Evolutionary conservation across 1,140 invertebrate species (phyloP).

Genomic region (Thaumetopoea pityocampa): DNA sequence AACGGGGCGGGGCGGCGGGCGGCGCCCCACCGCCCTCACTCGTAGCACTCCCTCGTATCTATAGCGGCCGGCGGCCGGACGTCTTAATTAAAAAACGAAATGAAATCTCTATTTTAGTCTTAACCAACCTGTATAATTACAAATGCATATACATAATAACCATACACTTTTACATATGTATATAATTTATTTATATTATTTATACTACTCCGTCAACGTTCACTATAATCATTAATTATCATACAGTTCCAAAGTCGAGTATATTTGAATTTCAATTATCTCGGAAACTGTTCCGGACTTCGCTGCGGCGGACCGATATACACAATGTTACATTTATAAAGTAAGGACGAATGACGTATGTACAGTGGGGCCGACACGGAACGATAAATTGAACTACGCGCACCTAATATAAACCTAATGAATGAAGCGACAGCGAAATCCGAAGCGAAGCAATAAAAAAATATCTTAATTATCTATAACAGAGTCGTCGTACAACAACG

Average conservation of each 20-base stretch:
- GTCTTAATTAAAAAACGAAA: conserved; percentile 52
- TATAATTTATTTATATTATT: conserved; percentile 53
- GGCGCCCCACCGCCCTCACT: conserved; percentile 13
- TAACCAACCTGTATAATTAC: conserved; percentile 69
- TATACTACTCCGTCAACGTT: conserved; percentile 31
- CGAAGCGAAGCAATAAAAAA: conserved; percentile 38
- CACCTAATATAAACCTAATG: conserved; percentile 27
- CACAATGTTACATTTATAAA: conserved; percentile 24
- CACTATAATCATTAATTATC: conserved; percentile 38
- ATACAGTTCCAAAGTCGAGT: conserved; percentile 21
- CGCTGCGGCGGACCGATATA: conserved; percentile 19
- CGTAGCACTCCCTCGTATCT: conserved; percentile 26
- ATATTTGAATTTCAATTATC: conserved; percentile 8
- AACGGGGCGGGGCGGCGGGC: conserved; percentile 23
- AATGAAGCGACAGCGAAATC: conserved; percentile 26
- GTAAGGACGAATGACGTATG: conserved; percentile 21
- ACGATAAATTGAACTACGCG: conserved; percentile 41
- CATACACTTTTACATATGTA: conserved; percentile 64
- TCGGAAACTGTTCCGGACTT: conserved; percentile 19
- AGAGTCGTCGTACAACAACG: not conserved
- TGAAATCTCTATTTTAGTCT: conserved; percentile 58
- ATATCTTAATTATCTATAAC: conserved; percentile 10
- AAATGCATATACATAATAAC: conserved; percentile 71
- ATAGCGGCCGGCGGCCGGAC: conserved; percentile 30
- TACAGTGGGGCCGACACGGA: conserved; percentile 15